Conservation (phyloP, 2,113 vertebrate genomes). For the Tylochromis polylepis region DNA sequence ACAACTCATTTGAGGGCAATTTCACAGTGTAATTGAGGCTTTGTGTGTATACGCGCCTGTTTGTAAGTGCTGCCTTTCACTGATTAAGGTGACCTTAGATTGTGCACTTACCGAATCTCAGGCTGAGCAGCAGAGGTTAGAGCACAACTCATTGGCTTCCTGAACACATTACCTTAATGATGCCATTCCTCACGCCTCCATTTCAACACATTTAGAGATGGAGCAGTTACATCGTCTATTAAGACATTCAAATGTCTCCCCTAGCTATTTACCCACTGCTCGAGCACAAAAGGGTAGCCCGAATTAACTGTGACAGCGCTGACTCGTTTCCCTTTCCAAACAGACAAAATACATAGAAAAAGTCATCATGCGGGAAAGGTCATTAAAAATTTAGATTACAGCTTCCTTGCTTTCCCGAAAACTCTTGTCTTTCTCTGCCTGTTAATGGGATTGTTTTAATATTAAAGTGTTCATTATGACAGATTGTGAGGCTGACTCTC, state of each 20-base stretch:
- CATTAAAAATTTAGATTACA: constrained; percentile 71
- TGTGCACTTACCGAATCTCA: constrained; percentile 49
- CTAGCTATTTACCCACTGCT: constrained; percentile 48
- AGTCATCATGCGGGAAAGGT: constrained; percentile 37
- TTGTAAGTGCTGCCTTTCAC: constrained; percentile 21
- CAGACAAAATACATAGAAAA: constrained; percentile 50
- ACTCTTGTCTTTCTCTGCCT: constrained; percentile 42
- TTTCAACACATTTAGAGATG: constrained; percentile 53
- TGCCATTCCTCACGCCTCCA: constrained; percentile 56
- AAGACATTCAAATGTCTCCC: constrained; percentile 66
- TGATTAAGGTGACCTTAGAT: constrained; percentile 63
- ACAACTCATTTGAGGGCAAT: constrained; percentile 47
- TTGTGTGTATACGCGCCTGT: constrained; percentile 27
- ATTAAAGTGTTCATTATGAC: constrained; percentile 65
- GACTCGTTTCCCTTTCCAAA: constrained; percentile 44
- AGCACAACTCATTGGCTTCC: constrained; percentile 54
- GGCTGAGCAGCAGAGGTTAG: constrained; percentile 58
- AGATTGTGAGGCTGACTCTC: constrained; percentile 35
- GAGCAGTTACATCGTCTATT: constrained; percentile 48
- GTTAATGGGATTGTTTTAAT: constrained; percentile 62
- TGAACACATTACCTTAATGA: constrained; percentile 69
- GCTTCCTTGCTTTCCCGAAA: constrained; percentile 41
- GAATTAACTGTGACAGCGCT: constrained; percentile 46
- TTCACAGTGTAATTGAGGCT: constrained; percentile 39
- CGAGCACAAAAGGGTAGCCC: constrained; percentile 38